Evolutionary conservation across 2,113 vertebrate genomes (phyloP).

Genomic region (Menidia beryllina): DNA sequence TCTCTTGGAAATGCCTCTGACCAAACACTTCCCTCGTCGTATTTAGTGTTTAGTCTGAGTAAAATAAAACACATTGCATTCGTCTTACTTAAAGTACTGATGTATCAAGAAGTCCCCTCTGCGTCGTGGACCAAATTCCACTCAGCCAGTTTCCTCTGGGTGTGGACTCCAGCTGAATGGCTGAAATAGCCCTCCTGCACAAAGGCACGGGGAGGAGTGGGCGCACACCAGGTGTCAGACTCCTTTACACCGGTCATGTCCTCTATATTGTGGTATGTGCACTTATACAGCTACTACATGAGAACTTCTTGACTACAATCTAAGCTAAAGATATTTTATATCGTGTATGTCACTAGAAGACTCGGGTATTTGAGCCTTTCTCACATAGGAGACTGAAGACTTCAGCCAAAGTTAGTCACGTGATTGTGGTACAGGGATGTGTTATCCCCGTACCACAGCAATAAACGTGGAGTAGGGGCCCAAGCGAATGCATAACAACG

Average conservation of each 20-base stretch:
- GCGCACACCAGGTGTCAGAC: slow-evolving; percentile 17
- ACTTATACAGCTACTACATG: no score
- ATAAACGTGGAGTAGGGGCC: no score
- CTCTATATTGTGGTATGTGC: neutral
- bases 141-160: slow-evolving; percentile 41
- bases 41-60: neutral
- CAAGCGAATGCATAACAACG: no score
- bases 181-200: slow-evolving; percentile 12
- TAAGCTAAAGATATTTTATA: neutral
- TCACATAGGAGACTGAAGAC: no score
- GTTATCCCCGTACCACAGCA: no score
- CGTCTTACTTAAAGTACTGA: neutral
- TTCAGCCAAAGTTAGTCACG: neutral
- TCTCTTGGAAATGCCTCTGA: neutral
- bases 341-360: neutral
- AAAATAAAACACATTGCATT: neutral
- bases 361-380: neutral
- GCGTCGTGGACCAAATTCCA: slow-evolving; percentile 42
- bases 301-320: neutral
- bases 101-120: slow-evolving; percentile 14
- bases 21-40: neutral
- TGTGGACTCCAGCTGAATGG: slow-evolving; percentile 41
- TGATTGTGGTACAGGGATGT: neutral
- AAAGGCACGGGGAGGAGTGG: slow-evolving; percentile 4
- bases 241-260: neutral